Evolutionary conservation across 2,888 invertebrate genomes (phyloP).

Genomic region (Schizotus pectinicornis): DNA sequence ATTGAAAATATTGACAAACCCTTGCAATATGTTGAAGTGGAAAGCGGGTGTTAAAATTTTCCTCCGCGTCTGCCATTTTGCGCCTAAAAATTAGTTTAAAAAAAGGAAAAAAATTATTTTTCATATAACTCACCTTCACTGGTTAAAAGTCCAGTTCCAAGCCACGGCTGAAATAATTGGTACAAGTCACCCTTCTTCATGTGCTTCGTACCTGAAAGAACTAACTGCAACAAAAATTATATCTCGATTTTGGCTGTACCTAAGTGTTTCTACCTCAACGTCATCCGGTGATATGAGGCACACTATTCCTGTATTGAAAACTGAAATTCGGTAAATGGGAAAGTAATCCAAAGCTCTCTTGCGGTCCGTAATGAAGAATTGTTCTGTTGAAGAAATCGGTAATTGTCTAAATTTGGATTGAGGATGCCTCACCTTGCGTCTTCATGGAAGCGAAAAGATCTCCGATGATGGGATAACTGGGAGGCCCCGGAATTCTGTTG

Average conservation of each 20-base stretch:
- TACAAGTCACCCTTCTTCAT: slow-evolving; percentile 29
- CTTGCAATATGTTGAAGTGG: slow-evolving; percentile 37
- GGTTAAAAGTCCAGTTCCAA: slow-evolving; percentile 36
- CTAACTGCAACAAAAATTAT: slow-evolving; percentile 9
- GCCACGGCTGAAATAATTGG: slow-evolving; percentile 32
- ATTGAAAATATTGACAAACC: slow-evolving; percentile 35
- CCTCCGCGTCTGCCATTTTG: slow-evolving; percentile 36
- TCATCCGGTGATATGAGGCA: slow-evolving; percentile 27
- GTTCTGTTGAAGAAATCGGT: slow-evolving; percentile 1
- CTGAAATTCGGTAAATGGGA: slow-evolving; percentile 30
- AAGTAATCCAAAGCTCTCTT: slow-evolving; percentile 15
- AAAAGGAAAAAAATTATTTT: no score
- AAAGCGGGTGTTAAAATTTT: slow-evolving; percentile 40
- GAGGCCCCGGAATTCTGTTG: slow-evolving; percentile 15
- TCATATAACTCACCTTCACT: slow-evolving; percentile 27
- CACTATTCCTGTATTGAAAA: slow-evolving; percentile 13
- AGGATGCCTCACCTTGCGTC: no score
- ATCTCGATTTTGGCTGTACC: no score
- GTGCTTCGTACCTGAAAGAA: slow-evolving; percentile 32
- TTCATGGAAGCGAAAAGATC: neutral
- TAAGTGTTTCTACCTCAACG: slow-evolving; percentile 28
- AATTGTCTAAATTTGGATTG: neutral
- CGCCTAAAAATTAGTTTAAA: no score
- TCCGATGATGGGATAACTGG: slow-evolving; percentile 10
- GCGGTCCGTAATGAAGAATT: slow-evolving; percentile 11